Evolutionary conservation across 2,888 invertebrate species (phyloP).

Genomic region (Ectemnius cavifrons): DNA sequence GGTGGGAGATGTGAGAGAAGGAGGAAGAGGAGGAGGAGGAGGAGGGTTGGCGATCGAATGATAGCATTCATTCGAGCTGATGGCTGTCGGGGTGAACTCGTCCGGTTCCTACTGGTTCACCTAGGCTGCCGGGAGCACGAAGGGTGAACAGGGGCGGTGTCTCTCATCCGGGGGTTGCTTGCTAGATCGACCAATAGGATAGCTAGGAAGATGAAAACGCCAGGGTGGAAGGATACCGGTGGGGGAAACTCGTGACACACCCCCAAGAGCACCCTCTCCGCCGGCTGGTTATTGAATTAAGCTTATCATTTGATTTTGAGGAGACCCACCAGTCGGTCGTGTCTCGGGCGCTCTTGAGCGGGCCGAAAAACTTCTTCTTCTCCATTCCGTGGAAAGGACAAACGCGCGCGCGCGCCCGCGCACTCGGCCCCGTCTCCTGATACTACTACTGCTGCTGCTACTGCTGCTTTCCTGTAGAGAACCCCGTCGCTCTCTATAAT

Average conservation of each 20-base stretch:
- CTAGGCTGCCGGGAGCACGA: slow-evolving; percentile 38
- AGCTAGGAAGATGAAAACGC: slow-evolving; percentile 26
- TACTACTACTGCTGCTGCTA: no score
- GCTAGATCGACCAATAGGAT: slow-evolving; percentile 41
- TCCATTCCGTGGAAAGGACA: slow-evolving; percentile 66
- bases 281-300: slow-evolving; percentile 75
- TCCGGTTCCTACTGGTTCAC: slow-evolving; percentile 7
- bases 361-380: slow-evolving; percentile 76
- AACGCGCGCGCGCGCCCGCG: no score
- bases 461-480: no score
- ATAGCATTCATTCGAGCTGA: slow-evolving; percentile 69
- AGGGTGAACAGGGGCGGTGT: slow-evolving; percentile 22
- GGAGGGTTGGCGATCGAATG: slow-evolving; percentile 68
- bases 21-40: no score
- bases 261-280: slow-evolving; percentile 57
- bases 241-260: slow-evolving; percentile 39
- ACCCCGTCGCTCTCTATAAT: no score
- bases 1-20: slow-evolving; percentile 34
- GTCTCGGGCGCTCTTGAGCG: slow-evolving; percentile 75
- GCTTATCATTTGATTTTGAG: slow-evolving; percentile 79
- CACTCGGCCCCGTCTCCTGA: no score
- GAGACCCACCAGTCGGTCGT: slow-evolving; percentile 77
- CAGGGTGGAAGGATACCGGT: slow-evolving; percentile 26
- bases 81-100: slow-evolving; percentile 56
- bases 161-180: slow-evolving; percentile 34